Evolutionary conservation across 1,140 invertebrate genomes (phyloP), one percentile per base, ranked within the genome.

Genomic region (Hypsibius dujardini): DNA sequence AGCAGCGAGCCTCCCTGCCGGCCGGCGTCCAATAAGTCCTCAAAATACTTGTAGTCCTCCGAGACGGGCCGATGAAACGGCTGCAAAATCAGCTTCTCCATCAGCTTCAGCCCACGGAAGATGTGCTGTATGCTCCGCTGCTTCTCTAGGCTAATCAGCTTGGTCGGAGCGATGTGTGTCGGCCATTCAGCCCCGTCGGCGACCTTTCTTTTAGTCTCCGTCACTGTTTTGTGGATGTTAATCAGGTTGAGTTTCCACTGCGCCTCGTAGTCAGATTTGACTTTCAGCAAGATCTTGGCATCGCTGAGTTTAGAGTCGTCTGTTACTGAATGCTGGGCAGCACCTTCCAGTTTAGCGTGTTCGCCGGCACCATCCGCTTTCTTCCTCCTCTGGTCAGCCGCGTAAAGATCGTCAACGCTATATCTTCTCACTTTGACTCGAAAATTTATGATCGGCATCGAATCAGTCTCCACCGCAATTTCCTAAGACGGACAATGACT

Each of bases 11-110:
- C 50, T 7, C 7, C n/a, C 7, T 7, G n/a, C 7, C 50, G 50
- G n/a, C n/a, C n/a, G 7, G 7, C 50, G 50, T 56, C 50, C n/a
- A 56, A n/a, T 7, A 56, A n/a, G 50, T 56, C 50, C n/a, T 56
- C 50, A 56, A 56, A 56, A n/a, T 56, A 56, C 50, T n/a, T 7
- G n/a, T 56, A 56, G 50, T 56, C 50, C n/a, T 56, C 7, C 50
- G 50, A 56, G 50, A 56, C 50, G 7, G 50, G 50, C 50, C 7
- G n/a, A 56, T 56, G 50, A n/a, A 56, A 56, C 7, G 50, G 50
- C 50, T 56, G 50, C 7, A 56, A n/a, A 56, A 56, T 56, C 50
- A 56, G 50, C 50, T 56, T 56, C 50, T 56, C 50, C 50, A 56
- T 56, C 50, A 56, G 50, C n/a, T 56, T 56, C 50, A 56, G 50